Evolutionary conservation across 2,888 invertebrate genomes (phyloP), one percentile per base, ranked within the genome.

Genomic region (Eremobia ochroleuca): DNA sequence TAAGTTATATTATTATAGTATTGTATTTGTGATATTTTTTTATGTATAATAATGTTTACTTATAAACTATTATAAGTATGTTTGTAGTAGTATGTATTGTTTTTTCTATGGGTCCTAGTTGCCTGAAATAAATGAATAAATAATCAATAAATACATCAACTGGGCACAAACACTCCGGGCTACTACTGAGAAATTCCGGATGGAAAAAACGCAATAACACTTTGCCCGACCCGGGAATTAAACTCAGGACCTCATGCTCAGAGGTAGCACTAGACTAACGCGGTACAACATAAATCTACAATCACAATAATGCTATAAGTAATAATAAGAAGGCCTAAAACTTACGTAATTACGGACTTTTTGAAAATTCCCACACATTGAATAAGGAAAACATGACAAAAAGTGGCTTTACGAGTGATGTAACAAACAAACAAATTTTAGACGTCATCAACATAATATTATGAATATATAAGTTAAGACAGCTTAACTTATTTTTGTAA

Each of bases 361-460:
- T 18, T 18, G 49, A 49, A 6, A 31, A 43, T 70, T 77, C 34
- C 40, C 59, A 52, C 34, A 40, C 15, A 15, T 31, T 31, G 15
- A 11, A 59, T 77, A 9, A 77, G 28, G 49, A 49, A 59, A 69
- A 34, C n/a, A 2, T 34, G 5, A 25, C 21, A 40, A 28, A 66
- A 59, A 70, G 5, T 6, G 18, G n/a, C 5, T 13, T 34, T 18
- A 70, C 25, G 69, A 61, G 8, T 52, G 28, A 70, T 25, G 77
- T 78, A 43, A 69, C 25, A 52, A 49, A 61, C 34, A 25, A 75
- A 49, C 18, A 3, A 18, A 65, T 59, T 75, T 34, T 3, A 6
- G 21, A 68, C 31, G n/a, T 68, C n/a, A 31, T 6, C 25, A 40
- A 37, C 15, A 18, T 18, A 52, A 1, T 28, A 28, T 58, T 15